Evolutionary conservation across 2,888 invertebrate genomes (phyloP).

Genomic region (Iphiclides podalirius): DNA sequence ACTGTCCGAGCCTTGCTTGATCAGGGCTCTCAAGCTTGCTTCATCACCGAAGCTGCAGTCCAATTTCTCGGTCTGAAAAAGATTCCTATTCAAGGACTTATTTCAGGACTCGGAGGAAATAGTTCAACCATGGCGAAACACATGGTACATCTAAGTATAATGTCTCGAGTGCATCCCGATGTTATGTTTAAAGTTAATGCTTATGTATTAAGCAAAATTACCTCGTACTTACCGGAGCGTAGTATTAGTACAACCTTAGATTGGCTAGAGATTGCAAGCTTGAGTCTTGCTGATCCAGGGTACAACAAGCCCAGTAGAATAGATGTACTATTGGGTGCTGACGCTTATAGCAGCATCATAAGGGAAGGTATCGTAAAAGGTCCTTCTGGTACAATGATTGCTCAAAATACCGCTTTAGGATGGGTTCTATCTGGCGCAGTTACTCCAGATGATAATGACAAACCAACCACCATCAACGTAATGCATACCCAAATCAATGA

Average conservation of each 20-base stretch:
- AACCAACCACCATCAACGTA: no score
- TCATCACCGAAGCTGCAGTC: neutral
- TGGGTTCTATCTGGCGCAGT: slow-evolving; percentile 31
- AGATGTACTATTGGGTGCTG: neutral
- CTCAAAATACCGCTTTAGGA: slow-evolving; percentile 30
- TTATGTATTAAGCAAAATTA: neutral
- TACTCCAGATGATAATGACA: no score
- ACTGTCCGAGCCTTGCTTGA: neutral
- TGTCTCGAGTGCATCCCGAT: neutral
- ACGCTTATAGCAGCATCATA: neutral
- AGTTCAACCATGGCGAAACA: neutral
- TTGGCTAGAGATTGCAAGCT: neutral
- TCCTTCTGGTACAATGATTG: slow-evolving; percentile 15
- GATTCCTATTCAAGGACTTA: neutral
- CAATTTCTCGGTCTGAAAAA: neutral
- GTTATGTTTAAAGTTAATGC: neutral
- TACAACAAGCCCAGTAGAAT: neutral
- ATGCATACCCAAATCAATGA: slow-evolving; percentile 17
- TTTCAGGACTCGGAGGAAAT: neutral
- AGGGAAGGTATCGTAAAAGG: neutral
- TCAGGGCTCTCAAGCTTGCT: neutral
- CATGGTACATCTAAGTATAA: neutral
- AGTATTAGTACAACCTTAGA: neutral
- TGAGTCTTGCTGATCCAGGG: neutral
- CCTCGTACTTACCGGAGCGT: neutral